phyloP scores from a whole-genome alignment of 1,140 invertebrate species.

The Cataglyphis hispanica region DNA sequence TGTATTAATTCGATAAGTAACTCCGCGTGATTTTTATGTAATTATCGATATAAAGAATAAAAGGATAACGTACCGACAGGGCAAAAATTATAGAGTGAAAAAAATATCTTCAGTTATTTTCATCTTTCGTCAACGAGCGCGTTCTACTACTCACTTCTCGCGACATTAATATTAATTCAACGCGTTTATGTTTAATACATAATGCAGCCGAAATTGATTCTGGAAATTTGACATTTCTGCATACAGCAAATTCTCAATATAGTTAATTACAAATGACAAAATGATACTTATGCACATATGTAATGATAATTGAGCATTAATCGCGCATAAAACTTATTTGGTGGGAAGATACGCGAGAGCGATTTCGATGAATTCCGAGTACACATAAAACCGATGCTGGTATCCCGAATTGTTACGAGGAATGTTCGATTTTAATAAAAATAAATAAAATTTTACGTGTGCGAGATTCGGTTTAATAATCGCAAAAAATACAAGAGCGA shows the following conservation, averaged over 20 bases:
- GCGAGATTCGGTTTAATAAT: not conserved
- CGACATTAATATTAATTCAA: not conserved
- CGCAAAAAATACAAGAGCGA: not conserved
- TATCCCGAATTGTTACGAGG: not conserved
- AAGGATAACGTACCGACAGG: constrained; percentile 29
- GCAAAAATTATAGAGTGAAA: not conserved
- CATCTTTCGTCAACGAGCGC: not conserved
- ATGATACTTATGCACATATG: too few species aligned
- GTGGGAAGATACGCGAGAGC: not conserved
- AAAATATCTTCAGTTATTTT: not conserved
- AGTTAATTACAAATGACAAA: too few species aligned
- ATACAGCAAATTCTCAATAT: too few species aligned
- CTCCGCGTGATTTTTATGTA: not conserved
- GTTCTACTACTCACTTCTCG: not conserved
- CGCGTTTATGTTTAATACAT: too few species aligned
- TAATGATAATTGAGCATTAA: too few species aligned
- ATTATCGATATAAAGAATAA: not conserved
- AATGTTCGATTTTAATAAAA: not conserved
- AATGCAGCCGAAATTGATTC: not conserved
- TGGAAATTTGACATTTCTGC: too few species aligned
- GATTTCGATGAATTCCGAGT: not conserved
- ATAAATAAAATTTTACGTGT: not conserved
- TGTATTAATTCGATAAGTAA: too few species aligned
- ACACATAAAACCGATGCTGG: not conserved
- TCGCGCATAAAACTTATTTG: not conserved